A percentile compares a stretch with the other conserved stretches of the same genome.
Conservation (phyloP, 2,888 invertebrate species). For the Hoplodrina blanda region DNA sequence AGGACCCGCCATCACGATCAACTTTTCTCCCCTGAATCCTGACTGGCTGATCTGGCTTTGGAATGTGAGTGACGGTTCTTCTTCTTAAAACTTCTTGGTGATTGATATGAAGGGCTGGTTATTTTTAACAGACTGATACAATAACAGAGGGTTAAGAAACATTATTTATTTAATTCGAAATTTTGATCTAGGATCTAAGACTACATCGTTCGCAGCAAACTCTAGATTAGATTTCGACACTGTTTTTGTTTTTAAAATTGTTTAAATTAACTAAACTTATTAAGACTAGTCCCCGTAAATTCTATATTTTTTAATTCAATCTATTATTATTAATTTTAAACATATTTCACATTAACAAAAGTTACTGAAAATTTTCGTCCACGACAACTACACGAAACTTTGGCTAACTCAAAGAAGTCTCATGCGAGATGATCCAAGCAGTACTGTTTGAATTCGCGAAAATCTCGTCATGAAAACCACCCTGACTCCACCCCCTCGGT, state of each 20-base stretch:
- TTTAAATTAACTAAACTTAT: not conserved
- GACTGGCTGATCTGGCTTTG: not conserved
- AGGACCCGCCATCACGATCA: slow-evolving; percentile 94
- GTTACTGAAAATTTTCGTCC: slow-evolving; percentile 70
- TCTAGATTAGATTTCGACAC: not conserved
- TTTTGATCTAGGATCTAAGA: not conserved
- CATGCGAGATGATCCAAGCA: slow-evolving; percentile 72
- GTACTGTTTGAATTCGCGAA: slow-evolving; percentile 84
- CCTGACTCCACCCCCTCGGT: slow-evolving; percentile 85
- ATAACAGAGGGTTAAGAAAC: not conserved
- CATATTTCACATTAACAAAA: slow-evolving; percentile 56
- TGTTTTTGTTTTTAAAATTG: not conserved
- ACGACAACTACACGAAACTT: slow-evolving; percentile 61
- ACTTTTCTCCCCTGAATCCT: not conserved
- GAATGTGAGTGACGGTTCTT: not conserved
- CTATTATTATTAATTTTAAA: slow-evolving; percentile 9
- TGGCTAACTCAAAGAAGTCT: slow-evolving; percentile 63
- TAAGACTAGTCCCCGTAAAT: not conserved
- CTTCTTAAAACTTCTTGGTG: not conserved
- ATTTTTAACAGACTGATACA: not conserved
- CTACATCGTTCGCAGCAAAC: not conserved
- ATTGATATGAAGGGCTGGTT: not conserved
- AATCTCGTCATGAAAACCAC: slow-evolving; percentile 84
- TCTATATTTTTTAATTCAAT: not conserved
- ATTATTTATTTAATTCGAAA: not conserved